phyloP scores from a whole-genome alignment of 2,888 invertebrate species.

The Cheilosia urbana region DNA sequence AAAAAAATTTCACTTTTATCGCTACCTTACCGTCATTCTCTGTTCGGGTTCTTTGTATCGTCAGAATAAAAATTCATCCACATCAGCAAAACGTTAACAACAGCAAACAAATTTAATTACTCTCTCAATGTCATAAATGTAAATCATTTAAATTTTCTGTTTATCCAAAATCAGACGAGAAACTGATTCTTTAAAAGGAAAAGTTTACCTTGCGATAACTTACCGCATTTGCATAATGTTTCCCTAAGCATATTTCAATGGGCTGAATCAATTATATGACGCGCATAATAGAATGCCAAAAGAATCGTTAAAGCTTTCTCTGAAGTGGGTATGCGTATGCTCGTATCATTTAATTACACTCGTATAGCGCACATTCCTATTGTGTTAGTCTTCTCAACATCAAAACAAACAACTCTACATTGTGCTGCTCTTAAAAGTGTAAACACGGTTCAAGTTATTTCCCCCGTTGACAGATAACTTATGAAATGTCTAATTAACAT shows the following conservation, averaged over 20 bases:
- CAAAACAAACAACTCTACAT: background rate
- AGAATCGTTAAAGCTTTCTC: constrained; percentile 32
- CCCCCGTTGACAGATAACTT: constrained; percentile 18
- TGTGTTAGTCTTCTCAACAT: background rate
- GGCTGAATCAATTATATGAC: constrained; percentile 26
- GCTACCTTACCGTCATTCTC: background rate
- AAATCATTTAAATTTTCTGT: constrained; percentile 24
- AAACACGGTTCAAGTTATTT: constrained; percentile 7
- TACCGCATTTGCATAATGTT: constrained; percentile 44
- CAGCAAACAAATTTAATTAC: constrained; percentile 17
- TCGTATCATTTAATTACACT: too few relatives aligned
- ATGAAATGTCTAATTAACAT: constrained; percentile 56
- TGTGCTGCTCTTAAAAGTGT: background rate
- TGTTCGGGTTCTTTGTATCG: constrained; percentile 10
- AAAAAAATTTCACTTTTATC: constrained; percentile 50
- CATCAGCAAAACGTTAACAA: background rate
- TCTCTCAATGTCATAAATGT: constrained; percentile 19
- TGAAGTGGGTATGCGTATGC: background rate
- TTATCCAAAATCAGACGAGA: constrained; percentile 7
- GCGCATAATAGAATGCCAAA: constrained; percentile 8
- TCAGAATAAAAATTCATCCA: constrained; percentile 19
- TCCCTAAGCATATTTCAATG: constrained; percentile 8
- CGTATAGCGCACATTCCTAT: constrained; percentile 1
- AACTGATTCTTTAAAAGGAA: constrained; percentile 48
- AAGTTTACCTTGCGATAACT: constrained; percentile 27